Evolutionary conservation across 2,113 vertebrate species (phyloP).

Genomic region (cattle (Bos taurus)): ARS-UCD2.0 NC_037339.1:12328001-12328500

Average conservation of each 20-base stretch:
- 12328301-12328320: background rate
- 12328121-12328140: background rate
- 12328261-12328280: background rate
- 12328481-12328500: background rate
- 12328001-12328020: background rate
- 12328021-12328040: background rate
- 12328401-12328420: background rate
- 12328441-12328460: background rate
- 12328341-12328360: background rate
- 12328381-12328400: background rate
- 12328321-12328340: background rate
- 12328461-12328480: conserved; percentile 5
- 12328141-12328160: background rate
- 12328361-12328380: background rate
- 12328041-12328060: background rate
- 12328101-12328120: background rate
- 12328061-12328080: background rate
- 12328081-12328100: background rate
- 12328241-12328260: background rate
- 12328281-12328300: background rate
- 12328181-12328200: background rate
- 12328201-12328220: background rate
- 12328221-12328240: background rate
- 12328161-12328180: background rate
- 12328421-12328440: conserved; percentile 6